These are phyloP conservation scores for Lymantria dispar DNA, from an alignment of 2,888 invertebrate species.

Conservation along the genomic window DNA sequence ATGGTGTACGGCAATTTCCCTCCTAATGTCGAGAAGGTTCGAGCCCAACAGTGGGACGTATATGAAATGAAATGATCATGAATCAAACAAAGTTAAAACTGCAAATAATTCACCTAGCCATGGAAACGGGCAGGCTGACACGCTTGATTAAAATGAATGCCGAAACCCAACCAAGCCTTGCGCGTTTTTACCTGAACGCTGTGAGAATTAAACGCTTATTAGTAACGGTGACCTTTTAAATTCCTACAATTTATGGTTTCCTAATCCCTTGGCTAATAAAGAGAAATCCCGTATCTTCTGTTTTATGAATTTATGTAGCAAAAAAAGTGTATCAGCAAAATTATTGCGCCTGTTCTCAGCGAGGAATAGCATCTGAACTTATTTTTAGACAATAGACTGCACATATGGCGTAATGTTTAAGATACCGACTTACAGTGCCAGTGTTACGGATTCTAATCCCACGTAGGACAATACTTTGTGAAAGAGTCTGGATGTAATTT, in stretches of 20 bases:
- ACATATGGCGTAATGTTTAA: too few species aligned
- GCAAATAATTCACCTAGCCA: slow-evolving; percentile 48
- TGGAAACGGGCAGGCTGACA: slow-evolving; percentile 44
- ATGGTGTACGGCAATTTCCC: too few species aligned
- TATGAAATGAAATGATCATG: too few species aligned
- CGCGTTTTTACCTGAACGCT: slow-evolving; percentile 48
- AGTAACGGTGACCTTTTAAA: slow-evolving; percentile 47
- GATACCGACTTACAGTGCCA: too few species aligned
- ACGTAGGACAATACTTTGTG: too few species aligned
- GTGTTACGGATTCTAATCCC: too few species aligned
- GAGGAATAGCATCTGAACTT: too few species aligned
- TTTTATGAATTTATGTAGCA: background rate
- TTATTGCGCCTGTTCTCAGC: background rate
- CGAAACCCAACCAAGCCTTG: slow-evolving; percentile 19
- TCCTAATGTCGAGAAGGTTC: too few species aligned
- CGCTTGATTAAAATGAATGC: slow-evolving; percentile 61
- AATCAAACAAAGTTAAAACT: too few species aligned
- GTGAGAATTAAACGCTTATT: slow-evolving; percentile 54
- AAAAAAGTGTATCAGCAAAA: background rate
- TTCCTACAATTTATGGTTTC: slow-evolving; percentile 51
- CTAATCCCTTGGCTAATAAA: slow-evolving; percentile 48
- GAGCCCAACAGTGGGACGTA: too few species aligned
- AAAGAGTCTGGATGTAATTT: too few species aligned
- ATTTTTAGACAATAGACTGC: too few species aligned
- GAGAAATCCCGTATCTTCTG: slow-evolving; percentile 28